A percentile compares a stretch with the other conserved stretches of the same genome.
Conservation (phyloP, 2,888 invertebrate species). For the Chymomyza amoena region DNA sequence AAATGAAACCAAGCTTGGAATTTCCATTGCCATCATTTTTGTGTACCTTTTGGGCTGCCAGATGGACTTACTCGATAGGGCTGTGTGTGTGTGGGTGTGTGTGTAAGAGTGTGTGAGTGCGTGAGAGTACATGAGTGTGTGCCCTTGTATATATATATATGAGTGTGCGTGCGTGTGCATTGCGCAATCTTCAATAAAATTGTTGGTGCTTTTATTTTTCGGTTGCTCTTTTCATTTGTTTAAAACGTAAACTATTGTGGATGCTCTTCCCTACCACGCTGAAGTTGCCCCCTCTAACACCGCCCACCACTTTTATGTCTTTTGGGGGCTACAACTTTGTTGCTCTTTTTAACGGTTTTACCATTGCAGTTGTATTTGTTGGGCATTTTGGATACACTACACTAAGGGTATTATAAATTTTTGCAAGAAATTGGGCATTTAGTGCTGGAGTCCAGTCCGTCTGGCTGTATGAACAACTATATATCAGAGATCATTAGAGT, state of each 20-base stretch:
- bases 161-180: constrained; percentile 21
- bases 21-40: constrained; percentile 69
- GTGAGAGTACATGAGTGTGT: background rate
- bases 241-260: constrained; percentile 72
- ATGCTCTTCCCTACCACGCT: background rate
- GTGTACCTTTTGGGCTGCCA: constrained; percentile 59
- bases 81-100: constrained; percentile 28
- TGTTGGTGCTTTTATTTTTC: constrained; percentile 57
- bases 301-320: constrained; percentile 35
- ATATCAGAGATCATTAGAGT: too few relatives aligned
- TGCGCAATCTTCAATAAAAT: constrained; percentile 73
- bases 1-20: constrained; percentile 16
- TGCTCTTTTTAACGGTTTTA: constrained; percentile 68
- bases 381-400: constrained; percentile 46
- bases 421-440: too few relatives aligned
- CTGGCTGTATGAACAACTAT: too few relatives aligned
- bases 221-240: constrained; percentile 69
- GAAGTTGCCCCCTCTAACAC: constrained; percentile 1
- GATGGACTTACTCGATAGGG: constrained; percentile 5
- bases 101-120: constrained; percentile 16
- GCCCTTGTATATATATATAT: background rate
- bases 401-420: background rate
- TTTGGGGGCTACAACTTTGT: constrained; percentile 60
- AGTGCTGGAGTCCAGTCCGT: too few relatives aligned
- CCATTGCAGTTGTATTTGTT: constrained; percentile 69